phyloP scores from a whole-genome alignment of 2,888 invertebrate genomes.

The Drosophila suboccidentalis region DNA sequence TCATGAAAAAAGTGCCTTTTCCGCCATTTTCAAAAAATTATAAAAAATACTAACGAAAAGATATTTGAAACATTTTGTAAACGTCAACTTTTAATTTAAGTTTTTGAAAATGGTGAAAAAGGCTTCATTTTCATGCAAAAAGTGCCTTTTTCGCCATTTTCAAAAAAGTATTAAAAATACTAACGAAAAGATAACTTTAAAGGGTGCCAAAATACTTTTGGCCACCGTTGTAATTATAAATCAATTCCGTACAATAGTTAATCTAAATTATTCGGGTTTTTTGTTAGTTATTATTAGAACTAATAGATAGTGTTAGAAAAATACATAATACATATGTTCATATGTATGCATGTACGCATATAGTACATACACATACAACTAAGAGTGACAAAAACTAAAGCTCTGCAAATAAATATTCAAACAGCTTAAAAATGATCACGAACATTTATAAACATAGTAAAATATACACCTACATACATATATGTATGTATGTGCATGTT shows the following conservation, averaged over 20 bases:
- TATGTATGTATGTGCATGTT: neutral
- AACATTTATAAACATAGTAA: neutral
- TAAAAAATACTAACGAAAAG: no score
- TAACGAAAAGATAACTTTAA: no score
- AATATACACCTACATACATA: no score
- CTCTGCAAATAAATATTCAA: slow-evolving; percentile 26
- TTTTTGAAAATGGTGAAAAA: no score
- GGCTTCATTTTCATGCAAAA: no score
- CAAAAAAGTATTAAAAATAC: no score
- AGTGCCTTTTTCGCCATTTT: no score
- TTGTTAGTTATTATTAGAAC: slow-evolving; percentile 45
- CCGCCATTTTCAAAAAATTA: no score
- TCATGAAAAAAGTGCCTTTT: no score
- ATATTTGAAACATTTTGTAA: no score
- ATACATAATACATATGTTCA: neutral
- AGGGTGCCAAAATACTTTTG: no score
- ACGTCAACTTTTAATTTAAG: no score
- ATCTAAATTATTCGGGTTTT: slow-evolving; percentile 14
- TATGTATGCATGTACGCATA: neutral
- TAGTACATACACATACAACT: neutral
- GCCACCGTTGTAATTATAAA: slow-evolving; percentile 46
- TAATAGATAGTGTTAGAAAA: slow-evolving; percentile 31
- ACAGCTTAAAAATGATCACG: slow-evolving; percentile 10
- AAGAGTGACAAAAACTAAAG: slow-evolving; percentile 11
- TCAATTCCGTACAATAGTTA: slow-evolving; percentile 39